Evolutionary conservation across 2,113 vertebrate species (phyloP).

Genomic region (Halcyon malimbica): DNA sequence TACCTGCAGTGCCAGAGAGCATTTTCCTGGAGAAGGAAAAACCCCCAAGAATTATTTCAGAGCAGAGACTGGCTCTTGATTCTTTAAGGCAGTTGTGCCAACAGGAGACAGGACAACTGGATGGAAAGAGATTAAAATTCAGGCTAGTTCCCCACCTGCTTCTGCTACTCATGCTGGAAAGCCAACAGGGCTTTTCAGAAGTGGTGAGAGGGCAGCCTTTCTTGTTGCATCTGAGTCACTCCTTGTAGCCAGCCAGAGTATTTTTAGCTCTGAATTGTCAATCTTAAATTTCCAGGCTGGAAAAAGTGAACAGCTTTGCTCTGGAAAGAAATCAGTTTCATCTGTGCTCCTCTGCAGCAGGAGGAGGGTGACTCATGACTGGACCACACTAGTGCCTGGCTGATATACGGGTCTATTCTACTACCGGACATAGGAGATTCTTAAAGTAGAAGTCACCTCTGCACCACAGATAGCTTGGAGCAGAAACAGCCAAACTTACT

Average conservation of each 20-base stretch:
- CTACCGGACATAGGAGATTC: neutral
- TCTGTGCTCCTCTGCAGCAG: neutral
- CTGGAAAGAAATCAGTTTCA: conserved; percentile 34
- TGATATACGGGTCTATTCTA: neutral
- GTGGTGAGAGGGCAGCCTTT: conserved; percentile 45
- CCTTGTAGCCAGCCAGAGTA: conserved; percentile 62
- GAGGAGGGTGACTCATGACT: neutral
- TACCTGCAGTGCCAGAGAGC: neutral
- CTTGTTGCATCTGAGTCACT: conserved; percentile 66
- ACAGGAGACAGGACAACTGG: neutral
- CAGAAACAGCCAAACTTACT: neutral
- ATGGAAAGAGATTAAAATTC: conserved; percentile 26
- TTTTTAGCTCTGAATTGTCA: conserved; percentile 77
- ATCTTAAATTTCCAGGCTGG: conserved; percentile 68
- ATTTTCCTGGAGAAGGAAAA: neutral
- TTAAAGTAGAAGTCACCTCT: neutral
- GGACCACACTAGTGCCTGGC: neutral
- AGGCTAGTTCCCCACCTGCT: conserved; percentile 71
- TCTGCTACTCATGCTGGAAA: conserved; percentile 53
- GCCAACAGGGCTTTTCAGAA: conserved; percentile 3
- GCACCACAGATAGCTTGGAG: neutral
- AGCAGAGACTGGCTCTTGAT: neutral
- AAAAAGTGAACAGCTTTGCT: conserved; percentile 66
- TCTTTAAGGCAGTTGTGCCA: neutral
- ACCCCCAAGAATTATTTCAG: neutral